Evolutionary conservation across 2,113 vertebrate genomes (phyloP).

Genomic region (Pelecanoides urinatrix): DNA sequence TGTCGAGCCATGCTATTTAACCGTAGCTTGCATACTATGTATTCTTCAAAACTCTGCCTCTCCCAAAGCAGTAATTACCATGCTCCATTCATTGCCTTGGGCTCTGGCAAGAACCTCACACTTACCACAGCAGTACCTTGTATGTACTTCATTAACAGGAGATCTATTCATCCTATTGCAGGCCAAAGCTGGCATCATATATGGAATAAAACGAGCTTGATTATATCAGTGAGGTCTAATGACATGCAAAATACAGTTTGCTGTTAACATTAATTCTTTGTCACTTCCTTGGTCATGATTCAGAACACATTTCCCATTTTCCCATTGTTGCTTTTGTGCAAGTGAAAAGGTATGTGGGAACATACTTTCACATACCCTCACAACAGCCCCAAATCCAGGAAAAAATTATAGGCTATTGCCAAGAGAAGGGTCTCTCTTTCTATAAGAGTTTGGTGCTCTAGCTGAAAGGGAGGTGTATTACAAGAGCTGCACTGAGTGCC

Average conservation of each 20-base stretch:
- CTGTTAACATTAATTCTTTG: not conserved
- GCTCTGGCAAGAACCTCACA: not conserved
- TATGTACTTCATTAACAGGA: not conserved
- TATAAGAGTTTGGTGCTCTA: not conserved
- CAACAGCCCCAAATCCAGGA: not conserved
- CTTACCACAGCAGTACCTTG: not conserved
- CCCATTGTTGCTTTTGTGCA: not conserved
- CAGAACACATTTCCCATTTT: not conserved
- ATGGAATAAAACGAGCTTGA: not conserved
- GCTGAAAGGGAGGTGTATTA: not conserved
- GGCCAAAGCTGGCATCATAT: not conserved
- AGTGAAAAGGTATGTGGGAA: not conserved
- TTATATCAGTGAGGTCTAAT: not conserved
- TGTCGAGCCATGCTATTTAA: not conserved
- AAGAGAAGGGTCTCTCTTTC: not conserved
- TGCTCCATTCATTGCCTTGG: not conserved
- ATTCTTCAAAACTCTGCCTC: not conserved
- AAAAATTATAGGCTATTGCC: not conserved
- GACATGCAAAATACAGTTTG: not conserved
- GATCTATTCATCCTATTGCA: not conserved
- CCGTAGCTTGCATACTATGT: not conserved
- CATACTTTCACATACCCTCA: not conserved
- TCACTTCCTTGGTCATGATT: not conserved
- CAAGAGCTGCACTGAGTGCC: not conserved
- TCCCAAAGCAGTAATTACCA: not conserved